phyloP scores from a whole-genome alignment of 2,888 invertebrate genomes.

The Crematogaster levior region DNA sequence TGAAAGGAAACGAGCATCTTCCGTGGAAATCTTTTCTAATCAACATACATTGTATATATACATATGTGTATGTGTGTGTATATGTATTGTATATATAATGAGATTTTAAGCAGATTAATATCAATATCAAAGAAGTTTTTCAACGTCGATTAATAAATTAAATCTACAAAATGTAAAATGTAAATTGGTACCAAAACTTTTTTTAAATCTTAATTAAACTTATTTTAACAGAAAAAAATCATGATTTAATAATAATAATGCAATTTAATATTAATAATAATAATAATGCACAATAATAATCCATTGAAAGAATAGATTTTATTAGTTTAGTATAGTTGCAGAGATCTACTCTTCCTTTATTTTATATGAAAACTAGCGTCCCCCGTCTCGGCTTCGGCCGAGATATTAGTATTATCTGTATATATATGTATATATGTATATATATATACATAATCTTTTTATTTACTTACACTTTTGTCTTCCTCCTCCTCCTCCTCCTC shows the following conservation, averaged over 20 bases:
- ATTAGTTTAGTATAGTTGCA: not conserved
- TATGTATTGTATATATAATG: not conserved
- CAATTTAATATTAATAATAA: too few relatives aligned
- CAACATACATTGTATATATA: not conserved
- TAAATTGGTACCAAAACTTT: not conserved
- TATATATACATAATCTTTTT: not conserved
- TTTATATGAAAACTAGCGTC: not conserved
- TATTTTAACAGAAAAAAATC: not conserved
- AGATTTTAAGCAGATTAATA: not conserved
- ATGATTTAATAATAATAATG: too few relatives aligned
- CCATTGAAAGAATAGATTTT: not conserved
- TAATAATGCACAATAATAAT: too few relatives aligned
- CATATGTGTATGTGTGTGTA: too few relatives aligned
- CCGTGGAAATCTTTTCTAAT: not conserved
- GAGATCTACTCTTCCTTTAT: not conserved
- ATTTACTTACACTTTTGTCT: slow-evolving; percentile 65
- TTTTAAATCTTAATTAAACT: not conserved
- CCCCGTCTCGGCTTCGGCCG: too few relatives aligned
- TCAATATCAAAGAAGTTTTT: not conserved
- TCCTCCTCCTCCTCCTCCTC: slow-evolving; percentile 75
- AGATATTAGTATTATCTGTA: too few relatives aligned
- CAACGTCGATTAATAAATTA: not conserved
- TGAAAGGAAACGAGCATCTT: slow-evolving; percentile 16
- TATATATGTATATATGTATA: too few relatives aligned
- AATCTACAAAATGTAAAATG: not conserved